These are phyloP conservation scores for Microctenopoma steveboyesi DNA, from an alignment of 2,797 vertebrate species.

Conservation along the genomic window DNA sequence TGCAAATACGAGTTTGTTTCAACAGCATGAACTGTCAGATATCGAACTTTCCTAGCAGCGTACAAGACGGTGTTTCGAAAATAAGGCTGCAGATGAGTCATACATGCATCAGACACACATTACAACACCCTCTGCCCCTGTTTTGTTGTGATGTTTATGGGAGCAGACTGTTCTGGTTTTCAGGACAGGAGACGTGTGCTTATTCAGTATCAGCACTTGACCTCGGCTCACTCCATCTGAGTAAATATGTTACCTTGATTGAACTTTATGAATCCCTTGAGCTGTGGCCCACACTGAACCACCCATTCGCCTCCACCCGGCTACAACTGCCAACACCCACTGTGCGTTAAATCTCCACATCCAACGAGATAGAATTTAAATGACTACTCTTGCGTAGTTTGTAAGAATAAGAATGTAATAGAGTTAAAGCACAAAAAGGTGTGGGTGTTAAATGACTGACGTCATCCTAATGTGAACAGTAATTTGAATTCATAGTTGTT, in stretches of 20 bases:
- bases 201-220: constrained; percentile 51
- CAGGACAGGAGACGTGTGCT: constrained; percentile 51
- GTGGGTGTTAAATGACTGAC: neutral
- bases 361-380: constrained; percentile 17
- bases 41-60: constrained; percentile 34
- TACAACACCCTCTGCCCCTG: constrained; percentile 38
- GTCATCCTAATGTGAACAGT: neutral
- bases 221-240: constrained; percentile 53
- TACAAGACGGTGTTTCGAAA: constrained; percentile 34
- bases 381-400: constrained; percentile 3
- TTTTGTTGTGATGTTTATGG: constrained; percentile 54
- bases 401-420: neutral
- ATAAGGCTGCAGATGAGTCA: constrained; percentile 58
- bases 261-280: constrained; percentile 52
- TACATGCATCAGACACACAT: constrained; percentile 41
- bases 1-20: neutral
- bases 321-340: constrained; percentile 21
- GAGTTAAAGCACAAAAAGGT: neutral
- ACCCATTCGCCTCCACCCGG: constrained; percentile 12
- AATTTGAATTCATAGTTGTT: constrained; percentile 11
- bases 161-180: constrained; percentile 62
- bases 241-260: constrained; percentile 60
- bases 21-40: constrained; percentile 10
- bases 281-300: constrained; percentile 1
- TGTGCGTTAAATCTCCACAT: constrained; percentile 31